Base-by-base conservation (phyloP, 2,888 invertebrate genomes). In the Teleogryllus oceanicus region DNA sequence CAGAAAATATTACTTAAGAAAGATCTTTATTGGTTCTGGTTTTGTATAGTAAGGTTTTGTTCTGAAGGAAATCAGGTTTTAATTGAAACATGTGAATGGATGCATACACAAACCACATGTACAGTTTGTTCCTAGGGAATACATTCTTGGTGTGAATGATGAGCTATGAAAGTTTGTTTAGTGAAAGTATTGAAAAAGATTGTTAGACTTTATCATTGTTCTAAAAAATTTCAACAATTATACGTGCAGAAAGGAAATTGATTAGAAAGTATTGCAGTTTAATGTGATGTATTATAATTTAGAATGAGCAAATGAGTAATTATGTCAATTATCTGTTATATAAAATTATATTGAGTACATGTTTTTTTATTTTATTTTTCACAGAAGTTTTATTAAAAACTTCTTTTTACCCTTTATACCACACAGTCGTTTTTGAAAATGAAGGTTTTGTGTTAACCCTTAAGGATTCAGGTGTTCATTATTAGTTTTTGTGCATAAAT, bases 321-420 rank as follows among this genome's bases (percentile, higher is more conserved):
- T 76, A 80, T 80, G 81, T 81, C 81, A 81, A 81, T 81, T 81
- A 81, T 78, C 80, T 81, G 81, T 81, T 81, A 78, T 76, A 62
- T 62, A 62, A 62, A 62, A 62, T 62, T 62, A 62, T 18, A 62
- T n/a, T 62, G n/a, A 62, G 62, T 18, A 62, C n/a, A n/a, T 62
- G 13, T 62, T 62, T 62, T 62, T 62, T 18, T 62, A 18, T 62
- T 62, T 62, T 62, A n/a, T 62, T 62, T 62, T 62, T 13, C 8
- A 16, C 1, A 62, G 62, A 62, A 37, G 37, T 37, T 37, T 37
- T 37, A 37, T 37, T 37, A 37, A 37, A 37, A 37, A 37, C 37
- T 37, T 37, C 37, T 37, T 37, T 37, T 37, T 8, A 37, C 37
- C 37, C 37, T 37, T 37, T 37, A 37, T 37, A 37, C 37, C 37